Conservation (phyloP, 1,140 invertebrate species). For the Metopolophium dirhodum region DNA sequence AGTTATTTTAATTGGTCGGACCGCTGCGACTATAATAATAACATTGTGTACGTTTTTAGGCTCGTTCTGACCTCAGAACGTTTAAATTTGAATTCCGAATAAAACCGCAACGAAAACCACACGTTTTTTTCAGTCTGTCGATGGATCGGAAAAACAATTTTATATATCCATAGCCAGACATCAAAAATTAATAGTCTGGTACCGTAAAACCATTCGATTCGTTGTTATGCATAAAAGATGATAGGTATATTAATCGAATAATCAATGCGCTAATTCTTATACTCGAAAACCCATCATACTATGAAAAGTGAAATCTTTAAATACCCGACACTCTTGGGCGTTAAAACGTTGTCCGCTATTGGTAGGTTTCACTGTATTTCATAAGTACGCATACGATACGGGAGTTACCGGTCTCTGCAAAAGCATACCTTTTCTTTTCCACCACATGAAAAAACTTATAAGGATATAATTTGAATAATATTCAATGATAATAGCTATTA, state of each 20-base stretch:
- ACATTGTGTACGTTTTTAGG: background rate
- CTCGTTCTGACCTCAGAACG: background rate
- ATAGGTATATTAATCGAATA: background rate
- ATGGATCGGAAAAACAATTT: background rate
- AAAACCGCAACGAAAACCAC: background rate
- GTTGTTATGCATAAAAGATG: background rate
- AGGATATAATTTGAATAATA: too few relatives aligned
- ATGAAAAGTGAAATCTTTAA: too few relatives aligned
- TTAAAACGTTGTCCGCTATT: too few relatives aligned
- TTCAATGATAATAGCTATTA: too few relatives aligned
- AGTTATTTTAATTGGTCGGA: background rate
- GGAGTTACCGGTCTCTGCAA: too few relatives aligned
- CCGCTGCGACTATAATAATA: background rate
- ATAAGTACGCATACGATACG: too few relatives aligned
- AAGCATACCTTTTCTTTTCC: too few relatives aligned
- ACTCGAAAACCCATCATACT: background rate
- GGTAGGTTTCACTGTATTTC: too few relatives aligned
- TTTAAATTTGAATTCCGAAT: background rate
- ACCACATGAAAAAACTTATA: too few relatives aligned
- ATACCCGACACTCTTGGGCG: too few relatives aligned
- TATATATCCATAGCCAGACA: background rate
- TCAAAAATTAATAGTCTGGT: background rate
- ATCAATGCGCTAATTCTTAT: background rate
- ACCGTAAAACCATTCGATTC: background rate
- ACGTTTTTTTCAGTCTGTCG: background rate